phyloP scores from a whole-genome alignment of 2,888 invertebrate species.

The Argyresthia goedartella region DNA sequence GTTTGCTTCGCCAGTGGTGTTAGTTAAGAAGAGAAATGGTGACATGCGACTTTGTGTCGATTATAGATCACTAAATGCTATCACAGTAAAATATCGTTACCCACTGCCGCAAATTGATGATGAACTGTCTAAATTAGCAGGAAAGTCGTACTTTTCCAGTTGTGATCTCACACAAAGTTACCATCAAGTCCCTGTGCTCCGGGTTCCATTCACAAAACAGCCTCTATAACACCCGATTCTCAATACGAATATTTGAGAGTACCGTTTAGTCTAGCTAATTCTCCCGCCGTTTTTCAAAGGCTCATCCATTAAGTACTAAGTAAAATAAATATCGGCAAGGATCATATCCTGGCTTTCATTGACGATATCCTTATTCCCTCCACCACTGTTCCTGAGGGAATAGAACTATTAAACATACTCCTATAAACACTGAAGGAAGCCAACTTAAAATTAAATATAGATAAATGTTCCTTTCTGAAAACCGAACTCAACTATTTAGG shows the following conservation, averaged over 20 bases:
- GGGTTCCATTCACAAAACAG: background rate
- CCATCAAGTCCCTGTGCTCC: background rate
- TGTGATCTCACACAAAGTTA: background rate
- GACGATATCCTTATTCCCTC: too few relatives aligned
- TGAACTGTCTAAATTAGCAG: too few relatives aligned
- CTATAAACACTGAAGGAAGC: background rate
- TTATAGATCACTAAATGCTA: too few relatives aligned
- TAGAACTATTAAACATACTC: background rate
- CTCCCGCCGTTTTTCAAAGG: slow-evolving; percentile 20
- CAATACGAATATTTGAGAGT: too few relatives aligned
- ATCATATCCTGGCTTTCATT: too few relatives aligned
- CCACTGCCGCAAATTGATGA: too few relatives aligned
- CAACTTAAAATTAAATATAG: slow-evolving; percentile 2
- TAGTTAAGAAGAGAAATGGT: background rate
- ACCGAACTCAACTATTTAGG: too few relatives aligned
- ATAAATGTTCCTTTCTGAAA: too few relatives aligned
- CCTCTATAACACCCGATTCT: background rate
- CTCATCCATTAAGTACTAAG: slow-evolving; percentile 5
- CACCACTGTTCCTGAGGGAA: too few relatives aligned
- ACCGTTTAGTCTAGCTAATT: slow-evolving; percentile 22
- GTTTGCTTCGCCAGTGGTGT: background rate
- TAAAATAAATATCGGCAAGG: background rate
- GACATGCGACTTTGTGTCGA: background rate
- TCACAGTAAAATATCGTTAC: too few relatives aligned
- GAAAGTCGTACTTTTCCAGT: too few relatives aligned